Conservation (phyloP, 2,888 invertebrate genomes). For the Alcis repandata region DNA sequence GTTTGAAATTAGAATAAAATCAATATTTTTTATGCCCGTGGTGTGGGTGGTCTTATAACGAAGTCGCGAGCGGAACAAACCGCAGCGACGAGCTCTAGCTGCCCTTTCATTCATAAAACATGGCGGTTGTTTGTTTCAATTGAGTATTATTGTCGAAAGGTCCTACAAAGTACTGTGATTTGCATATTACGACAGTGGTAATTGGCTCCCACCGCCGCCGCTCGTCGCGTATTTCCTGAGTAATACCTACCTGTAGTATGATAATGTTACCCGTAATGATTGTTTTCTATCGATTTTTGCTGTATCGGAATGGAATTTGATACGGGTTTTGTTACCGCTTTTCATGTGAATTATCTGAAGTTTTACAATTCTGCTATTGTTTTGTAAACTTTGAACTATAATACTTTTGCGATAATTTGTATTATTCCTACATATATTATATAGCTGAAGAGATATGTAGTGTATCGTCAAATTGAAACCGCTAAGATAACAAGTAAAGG, state of each 20-base stretch:
- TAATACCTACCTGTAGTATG: constrained; percentile 45
- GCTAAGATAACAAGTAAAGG: not conserved
- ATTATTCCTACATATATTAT: too few species aligned
- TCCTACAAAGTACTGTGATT: constrained; percentile 64
- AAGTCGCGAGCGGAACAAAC: constrained; percentile 42
- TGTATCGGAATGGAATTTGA: constrained; percentile 23
- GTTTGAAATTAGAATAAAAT: constrained; percentile 62
- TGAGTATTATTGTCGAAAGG: constrained; percentile 58
- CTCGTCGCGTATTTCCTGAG: constrained; percentile 57
- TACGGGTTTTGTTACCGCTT: not conserved
- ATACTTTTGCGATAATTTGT: too few species aligned
- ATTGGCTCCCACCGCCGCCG: constrained; percentile 49
- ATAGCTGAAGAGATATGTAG: too few species aligned
- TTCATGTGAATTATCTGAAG: not conserved
- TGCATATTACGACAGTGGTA: constrained; percentile 61
- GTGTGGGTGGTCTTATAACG: constrained; percentile 46
- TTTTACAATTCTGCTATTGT: not conserved
- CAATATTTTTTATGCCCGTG: constrained; percentile 50
- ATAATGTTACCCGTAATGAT: constrained; percentile 54
- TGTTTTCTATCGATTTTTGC: constrained; percentile 48
- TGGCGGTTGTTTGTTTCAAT: constrained; percentile 56
- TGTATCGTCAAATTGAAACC: too few species aligned
- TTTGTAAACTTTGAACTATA: too few species aligned
- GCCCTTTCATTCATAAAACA: constrained; percentile 45
- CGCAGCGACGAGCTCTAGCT: constrained; percentile 37